These are phyloP conservation scores for Merodon equestris DNA, from an alignment of 2,888 invertebrate genomes.

Conservation along the genomic window DNA sequence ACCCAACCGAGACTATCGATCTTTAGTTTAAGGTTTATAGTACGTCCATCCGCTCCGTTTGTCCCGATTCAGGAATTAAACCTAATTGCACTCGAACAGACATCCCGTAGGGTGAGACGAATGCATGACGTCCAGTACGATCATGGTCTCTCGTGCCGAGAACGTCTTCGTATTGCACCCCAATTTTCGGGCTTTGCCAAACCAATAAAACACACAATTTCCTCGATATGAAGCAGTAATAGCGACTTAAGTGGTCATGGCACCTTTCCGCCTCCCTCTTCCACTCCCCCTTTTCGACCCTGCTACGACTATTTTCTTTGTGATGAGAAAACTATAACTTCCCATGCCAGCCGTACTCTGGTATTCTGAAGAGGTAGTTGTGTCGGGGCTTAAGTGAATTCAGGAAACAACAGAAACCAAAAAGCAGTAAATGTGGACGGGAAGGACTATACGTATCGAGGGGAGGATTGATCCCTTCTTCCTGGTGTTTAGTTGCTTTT, in stretches of 20 bases:
- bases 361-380: background rate
- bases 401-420: constrained; percentile 1
- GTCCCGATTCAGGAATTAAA: constrained; percentile 56
- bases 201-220: constrained; percentile 57
- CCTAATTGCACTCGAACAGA: constrained; percentile 45
- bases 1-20: too few relatives aligned
- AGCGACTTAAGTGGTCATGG: constrained; percentile 41
- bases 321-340: constrained; percentile 3
- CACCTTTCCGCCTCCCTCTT: constrained; percentile 12
- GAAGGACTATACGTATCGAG: too few relatives aligned
- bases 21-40: too few relatives aligned
- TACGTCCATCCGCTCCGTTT: too few relatives aligned
- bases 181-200: constrained; percentile 37
- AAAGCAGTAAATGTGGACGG: too few relatives aligned
- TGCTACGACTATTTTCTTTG: background rate
- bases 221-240: constrained; percentile 51
- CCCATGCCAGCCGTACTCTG: background rate
- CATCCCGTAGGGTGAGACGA: constrained; percentile 2
- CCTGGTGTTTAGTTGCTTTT: constrained; percentile 14
- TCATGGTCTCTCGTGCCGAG: too few relatives aligned
- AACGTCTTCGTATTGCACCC: constrained; percentile 29
- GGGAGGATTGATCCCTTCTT: constrained; percentile 36
- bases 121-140: too few relatives aligned
- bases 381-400: constrained; percentile 20
- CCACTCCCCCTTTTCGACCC: too few relatives aligned